Evolutionary conservation across 2,888 invertebrate species (phyloP), one percentile per base, ranked within the genome.

Genomic region (Neuroscelio doddi): DNA sequence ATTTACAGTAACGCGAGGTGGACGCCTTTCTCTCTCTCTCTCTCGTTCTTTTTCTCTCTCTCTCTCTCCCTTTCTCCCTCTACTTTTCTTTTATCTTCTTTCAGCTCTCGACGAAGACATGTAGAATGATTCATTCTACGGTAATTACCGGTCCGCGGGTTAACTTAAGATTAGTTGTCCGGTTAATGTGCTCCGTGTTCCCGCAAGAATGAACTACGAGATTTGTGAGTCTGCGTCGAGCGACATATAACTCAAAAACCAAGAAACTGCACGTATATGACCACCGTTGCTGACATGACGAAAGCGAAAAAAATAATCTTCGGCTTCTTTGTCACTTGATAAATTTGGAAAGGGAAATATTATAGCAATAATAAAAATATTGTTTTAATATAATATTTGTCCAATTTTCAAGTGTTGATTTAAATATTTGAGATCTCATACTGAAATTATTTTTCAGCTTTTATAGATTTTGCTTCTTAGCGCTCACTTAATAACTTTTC

Each of bases 71-170:
- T 45, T 47, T 26, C 34, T 53, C 42, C 42, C n/a, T n/a, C n/a
- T n/a, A n/a, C n/a, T n/a, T n/a, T n/a, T n/a, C n/a, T n/a, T n/a
- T n/a, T n/a, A n/a, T 45, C 51, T 30, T 30, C 45, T 12, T 8
- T n/a, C 16, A 39, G 39, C 39, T 42, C 17, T 36, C 17, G 38
- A 38, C 41, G 62, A 57, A 44, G 44, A 44, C 44, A 12, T 51
- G 52, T 24, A 69, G 76, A 75, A 78, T 78, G 77, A 80, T 80
- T 79, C 79, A 79, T 79, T 79, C 63, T 75, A 61, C 65, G 73
- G 74, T 79, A 79, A 80, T 80, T 79, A 78, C 75, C 74, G 71
- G 73, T 73, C 70, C 69, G 70, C 74, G 70, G 73, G 72, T 71
- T 71, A 51, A 58, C 46, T 38, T 36, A 68, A 75, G 75, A 76